These are phyloP conservation scores for Eolophus roseicapilla DNA, from an alignment of 2,113 vertebrate genomes.

Conservation along the genomic window DNA sequence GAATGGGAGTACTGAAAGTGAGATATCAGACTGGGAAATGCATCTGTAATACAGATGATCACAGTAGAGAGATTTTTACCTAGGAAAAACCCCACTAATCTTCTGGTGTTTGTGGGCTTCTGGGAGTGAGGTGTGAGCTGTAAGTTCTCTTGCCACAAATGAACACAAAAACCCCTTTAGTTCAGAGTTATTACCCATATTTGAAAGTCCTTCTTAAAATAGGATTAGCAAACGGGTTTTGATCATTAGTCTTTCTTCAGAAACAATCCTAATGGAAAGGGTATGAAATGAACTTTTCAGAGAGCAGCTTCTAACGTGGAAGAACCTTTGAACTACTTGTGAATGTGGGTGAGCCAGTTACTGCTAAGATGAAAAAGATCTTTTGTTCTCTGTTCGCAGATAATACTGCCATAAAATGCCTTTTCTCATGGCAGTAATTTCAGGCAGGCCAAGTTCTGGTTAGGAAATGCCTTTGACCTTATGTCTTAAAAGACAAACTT, in stretches of 20 bases:
- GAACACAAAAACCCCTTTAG: background rate
- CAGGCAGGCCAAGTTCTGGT: slow-evolving; percentile 20
- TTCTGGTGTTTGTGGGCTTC: background rate
- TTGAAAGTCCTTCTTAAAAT: background rate
- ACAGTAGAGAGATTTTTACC: background rate
- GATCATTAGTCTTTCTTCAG: slow-evolving; percentile 1
- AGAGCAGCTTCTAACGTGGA: background rate
- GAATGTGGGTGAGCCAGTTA: background rate
- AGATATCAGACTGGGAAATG: slow-evolving; percentile 6
- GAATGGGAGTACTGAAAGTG: background rate
- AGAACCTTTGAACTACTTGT: background rate
- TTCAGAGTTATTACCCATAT: background rate
- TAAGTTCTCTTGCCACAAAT: background rate
- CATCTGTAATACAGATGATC: background rate
- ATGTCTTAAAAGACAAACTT: slow-evolving; percentile 10
- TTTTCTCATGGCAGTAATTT: slow-evolving; percentile 3
- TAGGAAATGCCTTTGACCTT: slow-evolving; percentile 49
- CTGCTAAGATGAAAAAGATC: background rate
- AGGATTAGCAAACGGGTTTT: slow-evolving; percentile 9
- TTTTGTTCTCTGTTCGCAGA: slow-evolving; percentile 29
- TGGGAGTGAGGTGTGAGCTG: background rate
- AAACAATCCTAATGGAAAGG: slow-evolving; percentile 28
- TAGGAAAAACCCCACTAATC: background rate
- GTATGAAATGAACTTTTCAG: slow-evolving; percentile 22
- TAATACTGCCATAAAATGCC: background rate